phyloP scores from a whole-genome alignment of 1,140 invertebrate species.

The Lamellibrachia luymesi region DNA sequence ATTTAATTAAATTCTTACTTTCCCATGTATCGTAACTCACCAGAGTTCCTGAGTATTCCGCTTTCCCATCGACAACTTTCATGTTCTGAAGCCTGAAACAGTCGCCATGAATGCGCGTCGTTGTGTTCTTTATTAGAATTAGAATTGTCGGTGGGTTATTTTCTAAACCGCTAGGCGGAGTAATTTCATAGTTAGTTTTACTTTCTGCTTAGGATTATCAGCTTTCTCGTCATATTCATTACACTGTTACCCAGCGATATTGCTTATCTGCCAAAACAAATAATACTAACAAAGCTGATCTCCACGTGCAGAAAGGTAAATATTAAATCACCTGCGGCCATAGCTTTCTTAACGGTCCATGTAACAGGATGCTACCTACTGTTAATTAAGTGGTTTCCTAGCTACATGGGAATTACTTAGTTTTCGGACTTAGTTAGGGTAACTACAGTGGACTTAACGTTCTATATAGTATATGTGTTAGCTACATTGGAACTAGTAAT shows the following conservation, averaged over 20 bases:
- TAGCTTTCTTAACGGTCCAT: no score
- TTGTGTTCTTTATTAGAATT: no score
- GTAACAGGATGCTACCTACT: no score
- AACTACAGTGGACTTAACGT: no score
- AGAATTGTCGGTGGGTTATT: background rate
- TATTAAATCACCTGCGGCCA: no score
- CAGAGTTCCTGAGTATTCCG: constrained; percentile 87
- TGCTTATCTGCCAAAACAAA: background rate
- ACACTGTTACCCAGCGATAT: background rate
- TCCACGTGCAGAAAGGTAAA: background rate
- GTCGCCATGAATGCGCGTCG: background rate
- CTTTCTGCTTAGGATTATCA: background rate
- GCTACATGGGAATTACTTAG: no score
- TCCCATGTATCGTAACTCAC: constrained; percentile 43
- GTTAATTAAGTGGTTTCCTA: no score
- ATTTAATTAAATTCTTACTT: background rate
- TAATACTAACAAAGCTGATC: background rate
- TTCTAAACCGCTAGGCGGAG: background rate
- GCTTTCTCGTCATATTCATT: background rate
- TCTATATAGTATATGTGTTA: no score
- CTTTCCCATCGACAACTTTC: constrained; percentile 87
- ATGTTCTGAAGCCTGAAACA: constrained; percentile 75
- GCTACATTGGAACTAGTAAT: no score
- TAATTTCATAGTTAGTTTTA: background rate
- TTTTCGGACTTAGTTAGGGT: no score